Evolutionary conservation across 2,113 vertebrate species (phyloP).

Genomic region (Cavia porcellus): DNA sequence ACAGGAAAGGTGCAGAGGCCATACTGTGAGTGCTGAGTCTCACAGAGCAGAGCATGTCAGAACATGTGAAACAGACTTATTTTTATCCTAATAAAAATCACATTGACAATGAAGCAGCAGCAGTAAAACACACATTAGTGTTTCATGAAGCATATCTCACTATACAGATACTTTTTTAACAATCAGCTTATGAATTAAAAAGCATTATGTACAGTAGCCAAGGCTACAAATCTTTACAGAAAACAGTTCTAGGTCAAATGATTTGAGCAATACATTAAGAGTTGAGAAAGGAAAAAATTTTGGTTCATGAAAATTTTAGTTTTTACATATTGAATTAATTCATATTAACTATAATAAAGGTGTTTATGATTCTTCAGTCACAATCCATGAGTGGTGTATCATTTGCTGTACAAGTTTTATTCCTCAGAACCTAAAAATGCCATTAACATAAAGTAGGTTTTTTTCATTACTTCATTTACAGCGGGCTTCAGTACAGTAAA

Average conservation of each 20-base stretch:
- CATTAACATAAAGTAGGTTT: not conserved
- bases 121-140: not conserved
- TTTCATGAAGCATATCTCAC: not conserved
- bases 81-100: not conserved
- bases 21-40: not conserved
- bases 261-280: not conserved
- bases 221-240: not conserved
- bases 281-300: not conserved
- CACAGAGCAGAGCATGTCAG: not conserved
- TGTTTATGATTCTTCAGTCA: not conserved
- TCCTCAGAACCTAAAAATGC: not conserved
- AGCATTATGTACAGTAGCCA: not conserved
- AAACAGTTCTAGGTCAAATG: not conserved
- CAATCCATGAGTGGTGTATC: not conserved
- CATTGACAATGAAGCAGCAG: not conserved
- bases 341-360: not conserved
- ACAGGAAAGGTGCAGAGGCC: conserved; percentile 10
- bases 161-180: not conserved
- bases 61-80: not conserved
- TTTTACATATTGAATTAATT: not conserved
- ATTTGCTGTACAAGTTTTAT: not conserved
- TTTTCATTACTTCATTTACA: conserved; percentile 1
- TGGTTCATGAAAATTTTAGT: not conserved
- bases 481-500: conserved; percentile 53
- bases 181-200: not conserved